Percentiles rank a stretch among this genome's conserved stretches.
phyloP scores from a whole-genome alignment of 1,140 invertebrate species.

The Dryas iulia region DNA sequence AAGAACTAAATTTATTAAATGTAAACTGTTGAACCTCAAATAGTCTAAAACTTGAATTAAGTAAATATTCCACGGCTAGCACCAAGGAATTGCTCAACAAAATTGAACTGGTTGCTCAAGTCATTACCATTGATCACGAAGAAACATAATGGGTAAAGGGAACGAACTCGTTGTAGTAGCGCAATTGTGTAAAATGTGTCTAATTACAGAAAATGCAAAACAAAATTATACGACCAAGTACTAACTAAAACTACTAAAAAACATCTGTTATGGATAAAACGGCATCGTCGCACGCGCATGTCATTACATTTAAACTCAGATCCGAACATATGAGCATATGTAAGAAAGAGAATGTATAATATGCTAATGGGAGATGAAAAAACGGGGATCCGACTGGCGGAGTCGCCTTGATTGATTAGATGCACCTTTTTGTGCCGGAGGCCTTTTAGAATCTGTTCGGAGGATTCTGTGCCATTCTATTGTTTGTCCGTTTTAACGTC shows the following conservation, averaged over 20 bases:
- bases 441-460: conserved; percentile 41
- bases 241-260: conserved; percentile 47
- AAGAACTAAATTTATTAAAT: neutral
- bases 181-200: conserved; percentile 27
- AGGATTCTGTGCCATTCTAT: conserved; percentile 41
- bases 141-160: conserved; percentile 12
- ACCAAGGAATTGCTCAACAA: conserved; percentile 18
- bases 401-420: conserved; percentile 65
- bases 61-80: neutral
- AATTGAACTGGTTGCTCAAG: conserved; percentile 21
- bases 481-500: conserved; percentile 45
- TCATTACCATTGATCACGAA: conserved; percentile 19
- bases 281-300: conserved; percentile 60
- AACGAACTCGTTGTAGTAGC: conserved; percentile 16
- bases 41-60: neutral
- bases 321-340: neutral
- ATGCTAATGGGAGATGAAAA: conserved; percentile 64
- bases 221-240: conserved; percentile 37
- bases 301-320: conserved; percentile 12
- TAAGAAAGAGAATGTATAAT: conserved; percentile 33
- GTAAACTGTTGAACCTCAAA: neutral
- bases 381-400: conserved; percentile 41
- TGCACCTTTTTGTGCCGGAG: conserved; percentile 61
- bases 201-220: conserved; percentile 24
- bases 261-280: conserved; percentile 63